Evolutionary conservation across 1,140 invertebrate species (phyloP), one percentile per base, ranked within the genome.

Genomic region (Brachionus rotundiformis): DNA sequence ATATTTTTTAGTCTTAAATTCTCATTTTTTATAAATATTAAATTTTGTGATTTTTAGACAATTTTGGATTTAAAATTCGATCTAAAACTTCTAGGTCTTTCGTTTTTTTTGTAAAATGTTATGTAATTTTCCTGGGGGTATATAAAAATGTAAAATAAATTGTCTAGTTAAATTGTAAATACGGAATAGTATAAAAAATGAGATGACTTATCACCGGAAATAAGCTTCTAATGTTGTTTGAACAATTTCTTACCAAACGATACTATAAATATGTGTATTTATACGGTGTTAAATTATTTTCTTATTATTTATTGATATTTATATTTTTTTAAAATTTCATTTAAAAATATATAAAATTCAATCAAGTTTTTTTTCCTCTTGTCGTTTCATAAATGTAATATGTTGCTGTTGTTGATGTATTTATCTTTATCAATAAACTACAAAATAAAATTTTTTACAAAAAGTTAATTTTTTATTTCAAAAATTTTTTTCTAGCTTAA

Each of bases 401-500:
- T 73, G 36, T 73, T 44, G 68, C 68, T 73, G 68, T 73, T 73
- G 68, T 73, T 73, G 68, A 73, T 73, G 68, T 73, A 73, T 73
- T 47, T 29, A 73, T 73, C 41, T 73, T 7, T 36, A 44, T 44
- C 11, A 65, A 65, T 31, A 13, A 65, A 65, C 31, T 65, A 29
- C 13, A 29, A 36, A 71, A 71, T 39, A 71, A 71, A 71, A 71
- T 54, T 36, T 39, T 36, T 10, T 36, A 71, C 10, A 36, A 71
- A 71, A 71, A 10, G 13, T 8, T 65, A 19, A 19, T 71, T 39
- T 71, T 71, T 16, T 11, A 63, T 31, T 27, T 31, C 25, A 27
- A 27, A 54, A 54, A 54, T 54, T 6, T 13, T 54, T n/a, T n/a
- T n/a, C n/a, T n/a, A n/a, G n/a, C n/a, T n/a, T n/a, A n/a, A n/a